Evolutionary conservation across 2,888 invertebrate species (phyloP).

Genomic region (Entomobrya proxima): DNA sequence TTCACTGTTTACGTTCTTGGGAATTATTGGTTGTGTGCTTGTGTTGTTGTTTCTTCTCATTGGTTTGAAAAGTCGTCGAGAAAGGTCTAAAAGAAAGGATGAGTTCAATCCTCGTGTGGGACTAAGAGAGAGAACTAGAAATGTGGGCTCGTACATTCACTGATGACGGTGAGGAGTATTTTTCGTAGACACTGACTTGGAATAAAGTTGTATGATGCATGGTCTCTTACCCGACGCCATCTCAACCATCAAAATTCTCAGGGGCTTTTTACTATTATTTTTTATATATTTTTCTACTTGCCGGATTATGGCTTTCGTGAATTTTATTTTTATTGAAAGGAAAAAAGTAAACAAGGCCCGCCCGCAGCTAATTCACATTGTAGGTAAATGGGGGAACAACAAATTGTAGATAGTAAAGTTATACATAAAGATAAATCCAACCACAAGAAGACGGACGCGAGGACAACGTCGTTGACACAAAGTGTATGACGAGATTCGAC

Average conservation of each 20-base stretch:
- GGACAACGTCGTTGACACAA: no score
- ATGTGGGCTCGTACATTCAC: background rate
- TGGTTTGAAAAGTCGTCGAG: slow-evolving; percentile 49
- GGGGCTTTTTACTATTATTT: background rate
- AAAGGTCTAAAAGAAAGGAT: slow-evolving; percentile 11
- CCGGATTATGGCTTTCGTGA: background rate
- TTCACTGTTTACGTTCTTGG: background rate
- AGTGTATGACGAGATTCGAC: no score
- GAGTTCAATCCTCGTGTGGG: slow-evolving; percentile 24
- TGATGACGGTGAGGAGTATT: background rate
- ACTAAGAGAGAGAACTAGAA: background rate
- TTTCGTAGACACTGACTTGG: background rate
- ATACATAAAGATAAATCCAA: no score
- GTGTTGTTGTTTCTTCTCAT: background rate
- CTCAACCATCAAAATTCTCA: slow-evolving; percentile 26
- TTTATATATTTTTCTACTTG: background rate
- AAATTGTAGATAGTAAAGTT: background rate
- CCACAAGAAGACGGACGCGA: no score
- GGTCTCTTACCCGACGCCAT: background rate
- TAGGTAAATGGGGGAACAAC: background rate
- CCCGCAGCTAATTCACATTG: no score
- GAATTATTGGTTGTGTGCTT: slow-evolving; percentile 37
- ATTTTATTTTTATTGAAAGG: background rate
- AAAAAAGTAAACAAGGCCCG: background rate
- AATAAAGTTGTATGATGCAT: background rate